Percentiles rank a stretch among this genome's conserved stretches.
Evolutionary conservation across 1,140 invertebrate species (phyloP).

Genomic region (Scaptomyza hsui): DNA sequence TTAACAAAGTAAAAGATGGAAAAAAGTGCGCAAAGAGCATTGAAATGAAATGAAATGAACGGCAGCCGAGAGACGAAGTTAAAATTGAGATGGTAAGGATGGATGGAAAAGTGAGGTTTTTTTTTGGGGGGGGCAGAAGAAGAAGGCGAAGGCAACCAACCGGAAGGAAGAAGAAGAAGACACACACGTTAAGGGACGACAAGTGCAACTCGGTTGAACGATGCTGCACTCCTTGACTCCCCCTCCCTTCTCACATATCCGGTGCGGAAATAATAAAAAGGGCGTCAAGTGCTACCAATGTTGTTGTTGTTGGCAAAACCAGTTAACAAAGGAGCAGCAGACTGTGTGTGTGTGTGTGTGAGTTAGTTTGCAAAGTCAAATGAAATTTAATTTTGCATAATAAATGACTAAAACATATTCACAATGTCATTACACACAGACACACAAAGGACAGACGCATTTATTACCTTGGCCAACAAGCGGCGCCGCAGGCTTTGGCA

Average conservation of each 20-base stretch:
- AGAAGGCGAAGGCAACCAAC: slow-evolving; percentile 42
- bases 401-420: slow-evolving; percentile 56
- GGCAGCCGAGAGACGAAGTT: too few species aligned
- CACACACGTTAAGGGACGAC: slow-evolving; percentile 42
- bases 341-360: neutral
- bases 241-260: slow-evolving; percentile 19
- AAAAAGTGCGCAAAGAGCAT: slow-evolving; percentile 50
- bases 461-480: slow-evolving; percentile 43
- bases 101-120: slow-evolving; percentile 6
- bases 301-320: slow-evolving; percentile 17
- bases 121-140: too few species aligned
- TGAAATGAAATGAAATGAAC: slow-evolving; percentile 46
- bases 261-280: slow-evolving; percentile 51
- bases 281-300: slow-evolving; percentile 36
- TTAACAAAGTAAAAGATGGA: slow-evolving; percentile 79
- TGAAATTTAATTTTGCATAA: slow-evolving; percentile 64
- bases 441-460: slow-evolving; percentile 24
- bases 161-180: slow-evolving; percentile 38
- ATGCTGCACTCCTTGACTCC: slow-evolving; percentile 24
- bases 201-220: slow-evolving; percentile 34
- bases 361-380: slow-evolving; percentile 55
- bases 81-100: slow-evolving; percentile 21
- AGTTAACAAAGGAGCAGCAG: slow-evolving; percentile 25
- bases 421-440: slow-evolving; percentile 24
- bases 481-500: slow-evolving; percentile 41